A percentile compares a stretch with the other conserved stretches of the same genome.
phyloP scores from a whole-genome alignment of 2,888 invertebrate species.

The Venustoraphidia nigricollis region DNA sequence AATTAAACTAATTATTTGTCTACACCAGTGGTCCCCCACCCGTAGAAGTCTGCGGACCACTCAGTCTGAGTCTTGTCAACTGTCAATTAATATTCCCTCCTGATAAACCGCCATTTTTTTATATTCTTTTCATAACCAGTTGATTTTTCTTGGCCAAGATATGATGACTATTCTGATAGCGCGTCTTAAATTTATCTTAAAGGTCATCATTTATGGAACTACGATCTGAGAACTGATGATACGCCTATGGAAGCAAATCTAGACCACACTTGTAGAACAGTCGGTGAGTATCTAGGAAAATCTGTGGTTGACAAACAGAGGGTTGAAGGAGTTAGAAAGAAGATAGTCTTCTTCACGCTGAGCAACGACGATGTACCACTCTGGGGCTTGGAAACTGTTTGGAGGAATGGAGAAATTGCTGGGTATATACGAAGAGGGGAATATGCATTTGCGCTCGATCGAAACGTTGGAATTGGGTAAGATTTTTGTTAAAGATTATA shows the following conservation, averaged over 20 bases:
- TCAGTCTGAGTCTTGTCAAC: no score
- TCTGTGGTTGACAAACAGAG: constrained; percentile 48
- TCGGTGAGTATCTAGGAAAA: constrained; percentile 66
- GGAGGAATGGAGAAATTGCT: constrained; percentile 56
- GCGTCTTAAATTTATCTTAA: not conserved
- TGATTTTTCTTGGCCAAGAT: no score
- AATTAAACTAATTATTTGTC: no score
- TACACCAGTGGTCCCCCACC: no score
- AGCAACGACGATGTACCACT: constrained; percentile 56
- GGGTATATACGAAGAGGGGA: constrained; percentile 73
- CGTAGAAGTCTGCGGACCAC: no score
- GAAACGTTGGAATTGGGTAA: constrained; percentile 45
- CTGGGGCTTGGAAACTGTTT: constrained; percentile 76
- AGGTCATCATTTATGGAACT: constrained; percentile 78
- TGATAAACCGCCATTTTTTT: no score
- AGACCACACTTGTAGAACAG: constrained; percentile 60
- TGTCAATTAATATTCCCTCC: no score
- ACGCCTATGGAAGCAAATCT: constrained; percentile 77
- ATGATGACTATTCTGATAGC: no score
- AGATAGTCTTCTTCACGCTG: constrained; percentile 56
- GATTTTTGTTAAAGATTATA: constrained; percentile 12
- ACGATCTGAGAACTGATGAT: constrained; percentile 67
- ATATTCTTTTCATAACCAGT: no score
- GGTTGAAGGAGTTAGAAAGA: constrained; percentile 51
- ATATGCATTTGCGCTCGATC: constrained; percentile 46